A percentile compares a stretch with the other conserved stretches of the same genome.
These are phyloP conservation scores for Epizoanthus scotinus DNA, from an alignment of 92 coral and sea anemone species.

Conservation along the genomic window DNA sequence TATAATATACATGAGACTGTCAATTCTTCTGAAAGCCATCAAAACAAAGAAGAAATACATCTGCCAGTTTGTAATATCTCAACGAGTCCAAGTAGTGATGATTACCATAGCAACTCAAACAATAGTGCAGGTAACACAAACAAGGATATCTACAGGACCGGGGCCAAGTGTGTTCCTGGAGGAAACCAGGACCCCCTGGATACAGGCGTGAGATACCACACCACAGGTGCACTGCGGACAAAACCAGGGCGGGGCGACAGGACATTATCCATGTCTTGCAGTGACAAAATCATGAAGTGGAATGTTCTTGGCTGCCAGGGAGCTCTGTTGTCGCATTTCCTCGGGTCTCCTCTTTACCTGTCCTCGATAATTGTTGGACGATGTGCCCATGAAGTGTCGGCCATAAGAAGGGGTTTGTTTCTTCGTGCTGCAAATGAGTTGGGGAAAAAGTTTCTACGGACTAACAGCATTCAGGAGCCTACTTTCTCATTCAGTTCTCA, in stretches of 20 bases:
- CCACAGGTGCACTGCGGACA: conserved; percentile 78
- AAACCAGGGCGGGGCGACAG: conserved; percentile 99
- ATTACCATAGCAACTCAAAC: neutral
- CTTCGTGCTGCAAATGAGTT: conserved; percentile 54
- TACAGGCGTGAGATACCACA: conserved; percentile 75
- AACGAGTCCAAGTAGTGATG: neutral
- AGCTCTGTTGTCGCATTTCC: conserved; percentile 84
- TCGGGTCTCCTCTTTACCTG: conserved; percentile 71
- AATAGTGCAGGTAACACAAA: neutral
- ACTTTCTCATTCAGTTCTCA: conserved; percentile 55
- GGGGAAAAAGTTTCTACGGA: conserved; percentile 36
- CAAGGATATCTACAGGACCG: conserved; percentile 87
- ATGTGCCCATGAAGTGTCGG: conserved; percentile 67
- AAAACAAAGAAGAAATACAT: neutral
- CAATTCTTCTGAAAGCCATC: neutral
- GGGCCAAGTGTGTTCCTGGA: conserved; percentile 95
- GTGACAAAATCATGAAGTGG: conserved; percentile 98
- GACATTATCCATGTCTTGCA: conserved; percentile 97
- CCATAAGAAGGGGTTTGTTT: conserved; percentile 79
- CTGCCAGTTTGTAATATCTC: neutral
- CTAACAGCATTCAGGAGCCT: conserved; percentile 59
- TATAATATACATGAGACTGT: neutral
- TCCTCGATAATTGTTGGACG: conserved; percentile 85
- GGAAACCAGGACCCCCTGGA: conserved; percentile 78
- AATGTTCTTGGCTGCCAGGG: conserved; percentile 94